Conservation (phyloP, 2,888 invertebrate species). For the Drosophila colorata region DNA sequence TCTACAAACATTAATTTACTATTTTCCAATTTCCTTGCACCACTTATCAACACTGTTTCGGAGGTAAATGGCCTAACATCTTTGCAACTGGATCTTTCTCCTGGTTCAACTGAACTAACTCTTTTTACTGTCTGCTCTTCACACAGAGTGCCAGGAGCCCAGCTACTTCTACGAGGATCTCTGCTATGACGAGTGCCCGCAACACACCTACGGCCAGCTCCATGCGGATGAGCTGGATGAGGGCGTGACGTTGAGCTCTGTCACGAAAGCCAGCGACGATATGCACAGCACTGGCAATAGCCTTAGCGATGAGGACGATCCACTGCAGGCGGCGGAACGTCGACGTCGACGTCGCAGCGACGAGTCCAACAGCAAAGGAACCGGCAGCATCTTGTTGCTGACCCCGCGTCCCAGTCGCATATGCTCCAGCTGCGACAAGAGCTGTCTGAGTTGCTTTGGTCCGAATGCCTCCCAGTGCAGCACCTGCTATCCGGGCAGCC, state of each 20-base stretch:
- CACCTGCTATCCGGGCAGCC: constrained; percentile 81
- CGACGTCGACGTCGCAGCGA: constrained; percentile 57
- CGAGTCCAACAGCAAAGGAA: too few species aligned
- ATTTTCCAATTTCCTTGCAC: constrained; percentile 19
- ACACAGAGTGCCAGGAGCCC: constrained; percentile 82
- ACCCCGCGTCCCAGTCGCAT: constrained; percentile 36
- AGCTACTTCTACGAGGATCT: constrained; percentile 81
- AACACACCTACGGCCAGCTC: constrained; percentile 66
- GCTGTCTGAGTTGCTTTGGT: constrained; percentile 83
- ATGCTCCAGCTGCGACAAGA: constrained; percentile 80
- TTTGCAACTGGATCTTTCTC: constrained; percentile 17
- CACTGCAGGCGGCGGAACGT: constrained; percentile 76
- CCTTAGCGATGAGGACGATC: constrained; percentile 56
- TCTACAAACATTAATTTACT: constrained; percentile 20
- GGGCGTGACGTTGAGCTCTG: background rate
- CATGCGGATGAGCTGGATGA: constrained; percentile 36
- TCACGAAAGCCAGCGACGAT: background rate
- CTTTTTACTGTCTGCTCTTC: constrained; percentile 14
- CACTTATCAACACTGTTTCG: constrained; percentile 45
- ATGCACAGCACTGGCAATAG: constrained; percentile 3
- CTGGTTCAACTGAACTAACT: background rate
- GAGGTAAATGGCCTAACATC: constrained; percentile 48
- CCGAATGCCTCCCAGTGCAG: constrained; percentile 82
- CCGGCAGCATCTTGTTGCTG: constrained; percentile 28
- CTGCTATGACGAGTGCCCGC: constrained; percentile 83